A percentile compares a stretch with the other conserved stretches of the same genome.
These are phyloP conservation scores for Samia ricini DNA, from an alignment of 1,140 invertebrate species.

Conservation along the genomic window DNA sequence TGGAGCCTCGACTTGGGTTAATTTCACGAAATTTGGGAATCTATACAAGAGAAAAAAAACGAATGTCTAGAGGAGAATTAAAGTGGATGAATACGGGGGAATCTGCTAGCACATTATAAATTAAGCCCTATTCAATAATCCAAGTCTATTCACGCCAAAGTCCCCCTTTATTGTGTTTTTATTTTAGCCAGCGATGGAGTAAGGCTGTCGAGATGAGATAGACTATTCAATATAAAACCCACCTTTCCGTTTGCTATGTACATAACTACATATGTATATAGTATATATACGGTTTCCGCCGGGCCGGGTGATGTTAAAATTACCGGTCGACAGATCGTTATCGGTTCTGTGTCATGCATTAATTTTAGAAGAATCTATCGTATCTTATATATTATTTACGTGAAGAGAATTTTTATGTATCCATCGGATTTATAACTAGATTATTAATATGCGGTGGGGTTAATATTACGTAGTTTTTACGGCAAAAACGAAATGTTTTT, in stretches of 20 bases:
- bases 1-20: too few relatives aligned
- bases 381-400: constrained; percentile 29
- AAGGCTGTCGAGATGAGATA: background rate
- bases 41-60: too few relatives aligned
- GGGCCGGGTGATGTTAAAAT: constrained; percentile 24
- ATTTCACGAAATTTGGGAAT: too few relatives aligned
- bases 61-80: too few relatives aligned
- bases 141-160: too few relatives aligned
- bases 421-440: background rate
- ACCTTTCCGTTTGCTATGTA: background rate
- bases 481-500: too few relatives aligned
- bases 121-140: too few relatives aligned
- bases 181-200: background rate
- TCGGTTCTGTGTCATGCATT: constrained; percentile 43
- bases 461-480: too few relatives aligned
- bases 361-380: constrained; percentile 49
- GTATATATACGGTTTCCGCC: background rate
- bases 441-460: background rate
- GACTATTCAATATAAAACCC: background rate
- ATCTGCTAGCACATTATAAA: too few relatives aligned
- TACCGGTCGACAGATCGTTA: constrained; percentile 39
- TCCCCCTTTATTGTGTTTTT: background rate
- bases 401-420: constrained; percentile 6
- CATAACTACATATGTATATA: background rate
- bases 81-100: too few relatives aligned